Evolutionary conservation across 2,888 invertebrate genomes (phyloP).

Genomic region (Bombylius major): DNA sequence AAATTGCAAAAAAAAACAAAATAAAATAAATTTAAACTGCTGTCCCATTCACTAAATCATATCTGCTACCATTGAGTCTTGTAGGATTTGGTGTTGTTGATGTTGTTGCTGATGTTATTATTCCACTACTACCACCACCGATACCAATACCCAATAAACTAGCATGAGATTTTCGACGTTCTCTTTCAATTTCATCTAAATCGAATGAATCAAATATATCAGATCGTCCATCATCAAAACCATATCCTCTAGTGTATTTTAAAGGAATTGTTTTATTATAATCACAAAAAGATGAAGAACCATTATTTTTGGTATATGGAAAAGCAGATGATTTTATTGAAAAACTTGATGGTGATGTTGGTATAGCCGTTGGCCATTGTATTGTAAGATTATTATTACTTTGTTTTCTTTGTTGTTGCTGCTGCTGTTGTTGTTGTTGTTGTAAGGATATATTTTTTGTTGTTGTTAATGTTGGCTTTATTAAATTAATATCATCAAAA

Average conservation of each 20-base stretch:
- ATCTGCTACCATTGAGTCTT: slow-evolving; percentile 19
- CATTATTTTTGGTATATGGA: neutral
- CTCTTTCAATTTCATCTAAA: slow-evolving; percentile 34
- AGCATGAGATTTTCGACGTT: slow-evolving; percentile 35
- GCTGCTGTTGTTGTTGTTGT: neutral
- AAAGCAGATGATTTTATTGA: slow-evolving; percentile 17
- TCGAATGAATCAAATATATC: slow-evolving; percentile 27
- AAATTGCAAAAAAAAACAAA: no score
- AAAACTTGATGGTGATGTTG: slow-evolving; percentile 32
- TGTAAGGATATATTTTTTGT: neutral
- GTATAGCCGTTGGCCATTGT: slow-evolving; percentile 34
- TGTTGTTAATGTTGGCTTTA: neutral
- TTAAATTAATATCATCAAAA: slow-evolving; percentile 17
- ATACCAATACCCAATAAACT: slow-evolving; percentile 24
- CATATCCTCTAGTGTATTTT: slow-evolving; percentile 25
- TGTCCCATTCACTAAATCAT: slow-evolving; percentile 33
- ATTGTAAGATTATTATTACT: slow-evolving; percentile 17
- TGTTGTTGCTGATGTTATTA: neutral
- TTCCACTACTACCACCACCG: slow-evolving; percentile 8
- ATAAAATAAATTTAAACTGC: slow-evolving; percentile 17
- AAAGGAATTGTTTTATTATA: neutral
- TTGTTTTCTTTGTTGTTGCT: neutral
- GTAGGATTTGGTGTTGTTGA: neutral
- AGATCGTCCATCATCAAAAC: slow-evolving; percentile 24
- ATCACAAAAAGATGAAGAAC: neutral